phyloP scores from a whole-genome alignment of 2,113 vertebrate genomes.

The Chitala chitala region DNA sequence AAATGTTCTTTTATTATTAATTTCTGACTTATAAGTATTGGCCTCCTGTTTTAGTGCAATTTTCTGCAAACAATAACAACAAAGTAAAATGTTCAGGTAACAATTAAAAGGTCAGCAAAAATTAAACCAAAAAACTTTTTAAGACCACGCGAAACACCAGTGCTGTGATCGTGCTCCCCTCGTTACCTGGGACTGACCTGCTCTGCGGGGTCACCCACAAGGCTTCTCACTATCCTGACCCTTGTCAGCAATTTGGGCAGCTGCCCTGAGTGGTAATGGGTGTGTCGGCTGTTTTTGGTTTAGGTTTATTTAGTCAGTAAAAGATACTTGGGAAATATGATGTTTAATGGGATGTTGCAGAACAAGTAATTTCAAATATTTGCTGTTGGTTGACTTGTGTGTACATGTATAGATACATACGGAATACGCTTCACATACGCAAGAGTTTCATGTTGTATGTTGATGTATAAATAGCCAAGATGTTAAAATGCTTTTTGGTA shows the following conservation, averaged over 20 bases:
- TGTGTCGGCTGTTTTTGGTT: constrained; percentile 26
- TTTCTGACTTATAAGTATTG: too few relatives aligned
- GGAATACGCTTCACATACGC: neutral
- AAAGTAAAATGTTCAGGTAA: too few relatives aligned
- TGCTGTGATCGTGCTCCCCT: too few relatives aligned
- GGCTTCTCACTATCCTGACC: constrained; percentile 29
- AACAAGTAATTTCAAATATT: too few relatives aligned
- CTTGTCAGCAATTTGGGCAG: constrained; percentile 42
- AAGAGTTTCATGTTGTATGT: neutral
- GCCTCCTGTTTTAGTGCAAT: too few relatives aligned
- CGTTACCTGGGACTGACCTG: too few relatives aligned
- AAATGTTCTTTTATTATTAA: too few relatives aligned
- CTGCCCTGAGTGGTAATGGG: constrained; percentile 30
- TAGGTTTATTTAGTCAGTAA: neutral
- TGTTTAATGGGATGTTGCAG: neutral
- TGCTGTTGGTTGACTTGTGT: neutral
- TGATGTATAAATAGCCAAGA: neutral
- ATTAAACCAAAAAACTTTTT: neutral
- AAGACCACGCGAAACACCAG: too few relatives aligned
- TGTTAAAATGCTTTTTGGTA: neutral
- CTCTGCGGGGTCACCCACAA: too few relatives aligned
- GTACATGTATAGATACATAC: neutral
- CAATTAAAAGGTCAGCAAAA: neutral
- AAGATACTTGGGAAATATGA: neutral
- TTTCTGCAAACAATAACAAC: too few relatives aligned